Base-by-base conservation (phyloP, 2,797 vertebrate species). In the Molossus alvarezi region DNA sequence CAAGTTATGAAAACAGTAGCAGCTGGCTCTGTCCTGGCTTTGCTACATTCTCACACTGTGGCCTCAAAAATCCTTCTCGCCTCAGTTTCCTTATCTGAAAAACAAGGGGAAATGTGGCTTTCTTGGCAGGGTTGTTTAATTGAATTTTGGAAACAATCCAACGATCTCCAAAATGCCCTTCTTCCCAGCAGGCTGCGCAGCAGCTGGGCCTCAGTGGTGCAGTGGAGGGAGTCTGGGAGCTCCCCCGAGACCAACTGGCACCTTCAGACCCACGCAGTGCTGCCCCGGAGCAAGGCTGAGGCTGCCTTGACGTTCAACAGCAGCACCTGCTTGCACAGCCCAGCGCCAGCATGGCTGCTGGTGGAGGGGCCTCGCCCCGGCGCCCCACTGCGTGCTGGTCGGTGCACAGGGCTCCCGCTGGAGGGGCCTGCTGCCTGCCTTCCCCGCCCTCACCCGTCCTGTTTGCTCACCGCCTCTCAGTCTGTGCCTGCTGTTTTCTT, bases 1-100 rank as follows among this genome's bases (percentile, higher is more conserved):
- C 55, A 96, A 72, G 85, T 95, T 96, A 95, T 96, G 95, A 95
- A 94, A 96, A 91, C 29, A 48, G 18, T 37, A 51, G 58, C 55
- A 77, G 58, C 88, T 71, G 21, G 21, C 29, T 87, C 25, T 60
- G 0, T 23, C 12, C 18, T 65, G 51, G 3, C 76, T 76, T 95
- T 29, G 53, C 45, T 96, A 73, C 4, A 3, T 55, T 67, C 90
- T 86, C 37, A 27, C 4, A 25, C 6, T 0, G 1, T 9, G 11
- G 5, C 60, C 53, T 77, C 86, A 45, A 80, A 79, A 29, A 83
- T 37, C 55, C 64, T 64, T 45, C 65, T 88, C 64, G 29, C 33
- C 73, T 97, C 15, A 1, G 64, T 94, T 95, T 97, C 29, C 53
- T 92, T 25, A 27, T 41, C 33, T 80, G 41, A 41, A 75, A 94